These are phyloP conservation scores for Dromiciops gliroides DNA, from an alignment of 2,113 vertebrate species.

Conservation along the genomic window DNA sequence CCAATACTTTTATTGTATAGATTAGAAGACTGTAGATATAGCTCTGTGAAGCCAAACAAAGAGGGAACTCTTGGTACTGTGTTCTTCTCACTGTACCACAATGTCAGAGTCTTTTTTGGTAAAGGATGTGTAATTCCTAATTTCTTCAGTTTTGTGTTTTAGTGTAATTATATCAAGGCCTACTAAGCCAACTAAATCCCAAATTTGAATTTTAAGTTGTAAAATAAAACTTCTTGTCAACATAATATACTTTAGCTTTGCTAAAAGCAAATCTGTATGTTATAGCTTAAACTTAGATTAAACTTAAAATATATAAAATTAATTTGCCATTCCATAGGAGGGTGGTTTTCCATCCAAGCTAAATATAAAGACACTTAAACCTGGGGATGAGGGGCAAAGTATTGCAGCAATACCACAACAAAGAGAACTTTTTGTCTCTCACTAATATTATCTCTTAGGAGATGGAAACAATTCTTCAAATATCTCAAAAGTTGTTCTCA, in stretches of 20 bases:
- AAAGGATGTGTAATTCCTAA: background rate
- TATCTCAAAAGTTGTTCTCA: background rate
- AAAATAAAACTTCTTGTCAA: background rate
- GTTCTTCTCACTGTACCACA: background rate
- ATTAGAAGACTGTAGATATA: background rate
- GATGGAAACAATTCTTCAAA: background rate
- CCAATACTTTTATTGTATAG: background rate
- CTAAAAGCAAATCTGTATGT: background rate
- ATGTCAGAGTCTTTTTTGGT: background rate
- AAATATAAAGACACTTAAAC: background rate
- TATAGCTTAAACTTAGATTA: background rate
- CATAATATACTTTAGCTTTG: background rate
- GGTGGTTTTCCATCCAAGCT: constrained; percentile 4
- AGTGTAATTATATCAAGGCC: background rate
- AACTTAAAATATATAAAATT: background rate
- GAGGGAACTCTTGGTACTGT: background rate
- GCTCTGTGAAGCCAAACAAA: background rate
- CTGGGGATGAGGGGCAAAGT: background rate
- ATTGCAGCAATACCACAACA: background rate
- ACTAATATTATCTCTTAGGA: background rate
- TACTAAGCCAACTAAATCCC: background rate
- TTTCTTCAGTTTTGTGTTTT: background rate
- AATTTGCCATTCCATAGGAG: background rate
- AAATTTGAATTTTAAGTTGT: background rate
- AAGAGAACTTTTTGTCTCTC: background rate